Conservation (phyloP, 1,140 invertebrate genomes). For the Cydia pomonella region DNA sequence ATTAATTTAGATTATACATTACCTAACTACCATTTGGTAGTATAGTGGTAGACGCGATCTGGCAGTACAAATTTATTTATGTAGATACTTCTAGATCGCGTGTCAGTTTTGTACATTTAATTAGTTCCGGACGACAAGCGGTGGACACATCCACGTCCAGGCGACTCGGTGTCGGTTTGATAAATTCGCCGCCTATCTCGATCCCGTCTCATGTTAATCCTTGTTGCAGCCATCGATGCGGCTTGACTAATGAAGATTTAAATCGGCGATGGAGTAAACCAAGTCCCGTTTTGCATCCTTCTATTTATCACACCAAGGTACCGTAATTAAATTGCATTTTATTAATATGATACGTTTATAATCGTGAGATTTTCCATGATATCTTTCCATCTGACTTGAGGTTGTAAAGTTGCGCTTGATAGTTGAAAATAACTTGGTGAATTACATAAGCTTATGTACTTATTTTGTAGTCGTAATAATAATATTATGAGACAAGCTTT, state of each 20-base stretch:
- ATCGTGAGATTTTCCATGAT: not conserved
- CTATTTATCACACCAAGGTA: constrained; percentile 91
- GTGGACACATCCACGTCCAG: constrained; percentile 4
- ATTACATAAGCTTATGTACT: not conserved
- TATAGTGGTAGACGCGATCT: too few relatives aligned
- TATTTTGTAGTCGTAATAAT: not conserved
- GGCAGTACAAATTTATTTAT: too few relatives aligned
- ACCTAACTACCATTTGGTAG: too few relatives aligned
- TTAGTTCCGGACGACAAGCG: not conserved
- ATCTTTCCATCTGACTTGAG: not conserved
- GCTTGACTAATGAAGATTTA: constrained; percentile 90
- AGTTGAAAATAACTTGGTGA: not conserved
- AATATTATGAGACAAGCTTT: not conserved
- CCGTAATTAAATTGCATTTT: constrained; percentile 24
- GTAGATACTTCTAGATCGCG: not conserved
- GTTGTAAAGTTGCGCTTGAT: not conserved
- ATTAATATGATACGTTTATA: constrained; percentile 32
- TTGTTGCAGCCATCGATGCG: constrained; percentile 86
- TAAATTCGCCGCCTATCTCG: constrained; percentile 27
- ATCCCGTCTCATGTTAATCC: constrained; percentile 23
- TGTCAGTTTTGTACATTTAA: constrained; percentile 10
- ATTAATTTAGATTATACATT: too few relatives aligned
- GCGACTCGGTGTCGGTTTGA: constrained; percentile 5
- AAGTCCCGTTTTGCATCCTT: constrained; percentile 87
- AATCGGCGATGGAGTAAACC: constrained; percentile 91